Conservation (phyloP, 2,797 vertebrate species). For the Lepus oiostolus region DNA sequence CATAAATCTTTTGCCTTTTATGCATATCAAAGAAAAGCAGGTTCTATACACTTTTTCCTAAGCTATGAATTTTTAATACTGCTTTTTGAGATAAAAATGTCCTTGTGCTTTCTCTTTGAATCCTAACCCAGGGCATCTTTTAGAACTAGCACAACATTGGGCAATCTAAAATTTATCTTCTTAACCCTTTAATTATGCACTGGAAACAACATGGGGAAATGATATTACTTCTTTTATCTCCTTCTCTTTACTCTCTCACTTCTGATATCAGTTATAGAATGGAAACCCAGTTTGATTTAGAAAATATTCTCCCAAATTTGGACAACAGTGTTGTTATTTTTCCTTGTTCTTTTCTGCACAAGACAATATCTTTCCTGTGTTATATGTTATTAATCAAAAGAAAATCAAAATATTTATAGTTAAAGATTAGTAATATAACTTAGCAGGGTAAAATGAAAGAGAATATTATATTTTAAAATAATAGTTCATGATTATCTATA, state of each 20-base stretch:
- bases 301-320: conserved; percentile 23
- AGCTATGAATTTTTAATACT: conserved; percentile 14
- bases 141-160: background rate
- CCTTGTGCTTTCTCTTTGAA: background rate
- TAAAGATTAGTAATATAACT: conserved; percentile 1
- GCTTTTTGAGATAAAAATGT: conserved; percentile 20
- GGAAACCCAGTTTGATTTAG: conserved; percentile 14
- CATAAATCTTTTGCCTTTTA: no score
- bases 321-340: background rate
- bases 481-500: background rate
- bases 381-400: background rate
- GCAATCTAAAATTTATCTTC: background rate
- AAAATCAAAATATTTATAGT: background rate
- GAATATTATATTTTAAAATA: background rate
- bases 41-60: background rate
- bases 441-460: background rate
- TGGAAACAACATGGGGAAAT: background rate
- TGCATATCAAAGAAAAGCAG: background rate
- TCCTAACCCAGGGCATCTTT: conserved; percentile 6
- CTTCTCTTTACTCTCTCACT: background rate
- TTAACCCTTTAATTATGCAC: background rate
- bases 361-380: background rate
- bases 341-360: background rate
- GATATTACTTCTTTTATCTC: background rate
- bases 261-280: conserved; percentile 27